These are phyloP conservation scores for Pelobates fuscus DNA, from an alignment of 2,113 vertebrate genomes.

Conservation along the genomic window DNA sequence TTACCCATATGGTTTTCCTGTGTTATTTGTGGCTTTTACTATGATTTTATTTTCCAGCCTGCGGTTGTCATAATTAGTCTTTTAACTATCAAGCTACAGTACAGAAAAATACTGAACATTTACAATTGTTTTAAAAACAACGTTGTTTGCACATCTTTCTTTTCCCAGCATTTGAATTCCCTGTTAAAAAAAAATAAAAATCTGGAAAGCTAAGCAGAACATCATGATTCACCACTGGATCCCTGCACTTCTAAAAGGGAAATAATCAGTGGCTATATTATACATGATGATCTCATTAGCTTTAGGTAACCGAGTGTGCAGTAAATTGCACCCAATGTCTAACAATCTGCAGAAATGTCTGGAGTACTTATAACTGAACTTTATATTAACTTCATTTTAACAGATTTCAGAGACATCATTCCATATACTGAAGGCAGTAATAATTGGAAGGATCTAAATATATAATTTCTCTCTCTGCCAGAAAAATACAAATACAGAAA, in stretches of 20 bases:
- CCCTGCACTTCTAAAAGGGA: conserved; percentile 36
- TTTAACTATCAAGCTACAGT: neutral
- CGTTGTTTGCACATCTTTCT: conserved; percentile 7
- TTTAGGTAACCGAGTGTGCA: conserved; percentile 24
- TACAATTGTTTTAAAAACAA: neutral
- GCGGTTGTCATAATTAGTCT: neutral
- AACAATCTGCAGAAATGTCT: conserved; percentile 41
- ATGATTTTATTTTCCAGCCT: neutral
- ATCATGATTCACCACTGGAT: conserved; percentile 32
- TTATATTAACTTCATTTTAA: neutral
- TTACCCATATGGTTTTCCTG: neutral
- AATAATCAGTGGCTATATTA: conserved; percentile 29
- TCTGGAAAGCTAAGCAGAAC: conserved; percentile 16
- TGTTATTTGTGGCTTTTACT: neutral
- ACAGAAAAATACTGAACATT: neutral
- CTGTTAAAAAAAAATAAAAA: too few relatives aligned
- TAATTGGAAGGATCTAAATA: too few relatives aligned
- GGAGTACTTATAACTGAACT: conserved; percentile 1
- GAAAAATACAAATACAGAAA: too few relatives aligned
- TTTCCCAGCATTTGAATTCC: neutral
- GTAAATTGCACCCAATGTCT: conserved; percentile 42
- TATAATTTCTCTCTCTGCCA: too few relatives aligned
- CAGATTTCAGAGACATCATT: neutral
- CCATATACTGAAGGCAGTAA: neutral
- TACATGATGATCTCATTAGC: conserved; percentile 46